Evolutionary conservation across 2,113 vertebrate species (phyloP).

Genomic region (Antigone vipio): DNA sequence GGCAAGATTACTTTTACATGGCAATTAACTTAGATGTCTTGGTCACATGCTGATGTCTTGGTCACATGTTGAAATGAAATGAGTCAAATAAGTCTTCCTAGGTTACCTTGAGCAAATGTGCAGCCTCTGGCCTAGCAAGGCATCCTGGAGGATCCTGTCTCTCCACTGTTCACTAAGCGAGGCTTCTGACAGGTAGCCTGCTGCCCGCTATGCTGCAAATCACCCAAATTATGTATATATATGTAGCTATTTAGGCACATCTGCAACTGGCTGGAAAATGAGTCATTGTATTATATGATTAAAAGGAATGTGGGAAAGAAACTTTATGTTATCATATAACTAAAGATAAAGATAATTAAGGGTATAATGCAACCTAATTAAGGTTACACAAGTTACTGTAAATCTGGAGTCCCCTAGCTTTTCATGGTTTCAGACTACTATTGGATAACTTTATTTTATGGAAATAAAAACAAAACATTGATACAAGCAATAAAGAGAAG

Average conservation of each 20-base stretch:
- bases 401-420: neutral
- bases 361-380: neutral
- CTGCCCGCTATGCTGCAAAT: neutral
- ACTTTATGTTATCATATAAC: neutral
- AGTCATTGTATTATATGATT: neutral
- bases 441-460: neutral
- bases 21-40: neutral
- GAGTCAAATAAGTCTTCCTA: neutral
- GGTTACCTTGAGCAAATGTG: neutral
- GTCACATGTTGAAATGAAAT: neutral
- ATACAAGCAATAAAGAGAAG: neutral
- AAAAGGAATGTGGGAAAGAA: neutral
- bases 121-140: neutral
- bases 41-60: neutral
- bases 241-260: neutral
- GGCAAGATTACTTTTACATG: neutral
- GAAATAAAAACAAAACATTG: neutral
- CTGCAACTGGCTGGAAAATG: neutral
- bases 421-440: neutral
- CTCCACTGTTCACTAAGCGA: neutral
- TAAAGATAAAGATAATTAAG: neutral
- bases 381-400: neutral
- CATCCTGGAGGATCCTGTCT: neutral
- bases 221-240: neutral
- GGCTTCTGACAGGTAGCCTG: neutral